phyloP scores from a whole-genome alignment of 2,113 vertebrate genomes.

The Ceyx cyanopectus region DNA sequence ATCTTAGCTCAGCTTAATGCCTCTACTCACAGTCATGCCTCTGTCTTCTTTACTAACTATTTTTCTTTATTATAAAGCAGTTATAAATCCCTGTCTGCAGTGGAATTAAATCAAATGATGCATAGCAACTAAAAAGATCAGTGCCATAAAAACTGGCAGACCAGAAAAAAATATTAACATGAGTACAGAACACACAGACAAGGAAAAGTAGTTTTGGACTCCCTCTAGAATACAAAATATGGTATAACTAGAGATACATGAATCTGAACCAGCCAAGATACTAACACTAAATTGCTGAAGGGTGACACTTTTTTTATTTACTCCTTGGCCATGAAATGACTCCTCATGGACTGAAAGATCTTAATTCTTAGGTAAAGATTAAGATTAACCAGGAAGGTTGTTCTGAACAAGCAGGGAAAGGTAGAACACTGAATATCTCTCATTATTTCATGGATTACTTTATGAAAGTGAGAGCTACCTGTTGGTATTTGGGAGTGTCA shows the following conservation, averaged over 20 bases:
- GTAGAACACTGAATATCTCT: background rate
- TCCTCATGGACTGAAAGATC: background rate
- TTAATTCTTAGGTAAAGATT: background rate
- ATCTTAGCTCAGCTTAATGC: background rate
- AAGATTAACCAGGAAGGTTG: background rate
- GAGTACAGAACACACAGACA: background rate
- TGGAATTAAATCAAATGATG: constrained; percentile 53
- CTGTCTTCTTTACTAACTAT: background rate
- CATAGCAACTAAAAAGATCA: constrained; percentile 41
- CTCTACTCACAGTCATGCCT: background rate
- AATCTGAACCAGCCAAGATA: background rate
- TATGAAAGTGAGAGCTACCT: background rate
- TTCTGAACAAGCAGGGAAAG: background rate
- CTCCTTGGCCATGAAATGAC: background rate
- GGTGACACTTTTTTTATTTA: background rate
- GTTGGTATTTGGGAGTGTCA: background rate
- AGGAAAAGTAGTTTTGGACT: constrained; percentile 27
- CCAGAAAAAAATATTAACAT: constrained; percentile 60
- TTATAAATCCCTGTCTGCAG: constrained; percentile 6
- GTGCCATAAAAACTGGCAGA: constrained; percentile 49
- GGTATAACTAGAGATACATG: background rate
- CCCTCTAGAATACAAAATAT: constrained; percentile 8
- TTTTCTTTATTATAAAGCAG: constrained; percentile 17
- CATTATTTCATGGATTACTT: background rate
- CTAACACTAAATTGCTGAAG: background rate